Percentiles rank a stretch among this genome's conserved stretches.
These are phyloP conservation scores for Drosophila truncata DNA, from an alignment of 1,140 invertebrate genomes.

Conservation along the genomic window DNA sequence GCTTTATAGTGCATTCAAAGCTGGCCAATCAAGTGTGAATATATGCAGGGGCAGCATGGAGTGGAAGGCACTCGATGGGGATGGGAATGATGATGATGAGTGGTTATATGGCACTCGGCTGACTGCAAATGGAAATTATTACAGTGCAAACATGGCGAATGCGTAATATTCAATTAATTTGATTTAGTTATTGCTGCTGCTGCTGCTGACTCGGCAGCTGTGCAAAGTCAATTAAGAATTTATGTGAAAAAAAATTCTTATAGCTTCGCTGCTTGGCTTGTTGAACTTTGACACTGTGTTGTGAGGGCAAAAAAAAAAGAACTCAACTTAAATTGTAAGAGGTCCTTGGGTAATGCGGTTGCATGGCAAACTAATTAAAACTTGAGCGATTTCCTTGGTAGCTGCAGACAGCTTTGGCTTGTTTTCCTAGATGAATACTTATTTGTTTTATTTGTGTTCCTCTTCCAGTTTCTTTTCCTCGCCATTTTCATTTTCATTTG, in stretches of 20 bases:
- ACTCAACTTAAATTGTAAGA: slow-evolving; percentile 46
- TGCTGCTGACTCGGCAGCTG: slow-evolving; percentile 14
- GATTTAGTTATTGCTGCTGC: slow-evolving; percentile 52
- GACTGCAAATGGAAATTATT: slow-evolving; percentile 48
- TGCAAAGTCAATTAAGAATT: slow-evolving; percentile 76
- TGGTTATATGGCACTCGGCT: slow-evolving; percentile 30
- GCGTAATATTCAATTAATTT: slow-evolving; percentile 81
- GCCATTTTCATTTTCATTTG: slow-evolving; percentile 54
- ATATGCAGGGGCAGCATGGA: slow-evolving; percentile 16
- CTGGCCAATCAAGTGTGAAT: slow-evolving; percentile 43
- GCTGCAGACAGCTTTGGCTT: slow-evolving; percentile 55
- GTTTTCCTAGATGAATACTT: slow-evolving; percentile 30
- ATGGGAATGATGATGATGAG: slow-evolving; percentile 36
- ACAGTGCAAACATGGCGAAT: slow-evolving; percentile 54
- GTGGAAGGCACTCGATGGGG: slow-evolving; percentile 39
- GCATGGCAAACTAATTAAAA: slow-evolving; percentile 80
- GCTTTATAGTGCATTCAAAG: slow-evolving; percentile 45
- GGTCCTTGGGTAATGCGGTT: slow-evolving; percentile 31
- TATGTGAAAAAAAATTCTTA: slow-evolving; percentile 59
- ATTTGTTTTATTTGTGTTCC: slow-evolving; percentile 1
- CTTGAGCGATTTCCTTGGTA: slow-evolving; percentile 69
- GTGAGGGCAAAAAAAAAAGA: slow-evolving; percentile 16
- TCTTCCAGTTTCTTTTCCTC: neutral
- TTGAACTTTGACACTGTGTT: slow-evolving; percentile 63
- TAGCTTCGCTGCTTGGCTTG: slow-evolving; percentile 56